Evolutionary conservation across 37 sponge, comb jelly and placozoan species (phyloP).

Genomic region (Bolinopsis microptera): DNA sequence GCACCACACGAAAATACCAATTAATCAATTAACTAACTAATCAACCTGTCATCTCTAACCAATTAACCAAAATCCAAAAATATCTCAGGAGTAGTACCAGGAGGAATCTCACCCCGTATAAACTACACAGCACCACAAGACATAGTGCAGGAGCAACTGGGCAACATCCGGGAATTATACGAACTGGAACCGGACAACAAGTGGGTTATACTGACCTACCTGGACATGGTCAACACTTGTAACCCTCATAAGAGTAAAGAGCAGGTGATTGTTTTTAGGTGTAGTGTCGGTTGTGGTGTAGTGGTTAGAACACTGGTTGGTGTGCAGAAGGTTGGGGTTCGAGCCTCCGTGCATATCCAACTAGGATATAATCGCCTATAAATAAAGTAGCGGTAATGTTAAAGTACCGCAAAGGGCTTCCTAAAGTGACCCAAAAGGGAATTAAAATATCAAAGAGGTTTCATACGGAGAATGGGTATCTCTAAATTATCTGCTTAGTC

Average conservation of each 20-base stretch:
- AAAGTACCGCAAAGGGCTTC: no score
- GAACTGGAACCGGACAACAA: conserved; percentile 49
- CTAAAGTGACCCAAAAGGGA: no score
- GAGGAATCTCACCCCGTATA: background rate
- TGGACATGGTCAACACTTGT: background rate
- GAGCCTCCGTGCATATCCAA: background rate
- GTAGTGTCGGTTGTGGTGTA: no score
- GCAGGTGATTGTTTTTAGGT: background rate
- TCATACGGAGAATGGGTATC: no score
- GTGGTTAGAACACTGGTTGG: background rate
- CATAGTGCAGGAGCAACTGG: conserved; percentile 3
- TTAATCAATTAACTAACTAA: no score
- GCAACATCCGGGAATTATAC: conserved; percentile 31
- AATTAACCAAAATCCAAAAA: no score
- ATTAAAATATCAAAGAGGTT: no score
- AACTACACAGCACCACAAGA: background rate
- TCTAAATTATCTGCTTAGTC: no score
- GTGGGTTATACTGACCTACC: conserved; percentile 17
- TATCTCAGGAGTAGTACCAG: background rate
- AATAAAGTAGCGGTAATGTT: no score
- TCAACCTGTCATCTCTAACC: no score
- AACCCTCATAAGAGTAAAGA: conserved; percentile 25
- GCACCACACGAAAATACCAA: no score
- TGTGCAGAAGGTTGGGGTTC: background rate
- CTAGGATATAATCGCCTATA: no score